Percentiles rank a stretch among this genome's conserved stretches.
These are phyloP conservation scores for Habroteleia sp. DNA, from an alignment of 2,888 invertebrate genomes.

Conservation along the genomic window DNA sequence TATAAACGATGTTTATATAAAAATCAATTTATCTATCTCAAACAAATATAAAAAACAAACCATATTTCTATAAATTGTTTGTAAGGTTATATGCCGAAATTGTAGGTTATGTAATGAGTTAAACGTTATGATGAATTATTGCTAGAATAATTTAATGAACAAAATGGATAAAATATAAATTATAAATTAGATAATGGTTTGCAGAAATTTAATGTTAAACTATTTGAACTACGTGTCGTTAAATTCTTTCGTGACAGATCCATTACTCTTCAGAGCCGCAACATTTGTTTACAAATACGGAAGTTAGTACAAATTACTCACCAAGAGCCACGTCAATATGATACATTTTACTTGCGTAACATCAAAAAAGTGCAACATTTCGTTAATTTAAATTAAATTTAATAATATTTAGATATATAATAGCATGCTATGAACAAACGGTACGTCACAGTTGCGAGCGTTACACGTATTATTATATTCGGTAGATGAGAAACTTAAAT, in stretches of 20 bases:
- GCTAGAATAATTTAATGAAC: too few species aligned
- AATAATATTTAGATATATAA: constrained; percentile 69
- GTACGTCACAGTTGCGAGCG: constrained; percentile 46
- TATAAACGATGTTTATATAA: too few species aligned
- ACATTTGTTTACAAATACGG: not conserved
- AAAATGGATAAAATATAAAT: not conserved
- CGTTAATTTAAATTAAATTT: constrained; percentile 73
- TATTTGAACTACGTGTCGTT: constrained; percentile 30
- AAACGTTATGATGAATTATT: too few species aligned
- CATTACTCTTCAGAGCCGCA: constrained; percentile 5
- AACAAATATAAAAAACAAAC: too few species aligned
- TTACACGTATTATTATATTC: too few species aligned
- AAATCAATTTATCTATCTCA: too few species aligned
- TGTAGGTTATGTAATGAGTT: constrained; percentile 48
- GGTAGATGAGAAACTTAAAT: too few species aligned
- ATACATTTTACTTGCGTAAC: constrained; percentile 74
- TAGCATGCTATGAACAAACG: constrained; percentile 65
- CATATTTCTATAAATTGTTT: constrained; percentile 7
- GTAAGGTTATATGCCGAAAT: constrained; percentile 45
- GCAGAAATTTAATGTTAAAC: constrained; percentile 1
- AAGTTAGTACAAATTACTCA: constrained; percentile 70
- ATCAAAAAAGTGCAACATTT: constrained; percentile 76
- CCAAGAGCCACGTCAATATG: constrained; percentile 78
- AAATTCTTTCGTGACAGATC: constrained; percentile 19
- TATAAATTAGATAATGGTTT: constrained; percentile 2